Evolutionary conservation across 92 coral and sea anemone species (phyloP).

Genomic region (Blastomussa wellsi): DNA sequence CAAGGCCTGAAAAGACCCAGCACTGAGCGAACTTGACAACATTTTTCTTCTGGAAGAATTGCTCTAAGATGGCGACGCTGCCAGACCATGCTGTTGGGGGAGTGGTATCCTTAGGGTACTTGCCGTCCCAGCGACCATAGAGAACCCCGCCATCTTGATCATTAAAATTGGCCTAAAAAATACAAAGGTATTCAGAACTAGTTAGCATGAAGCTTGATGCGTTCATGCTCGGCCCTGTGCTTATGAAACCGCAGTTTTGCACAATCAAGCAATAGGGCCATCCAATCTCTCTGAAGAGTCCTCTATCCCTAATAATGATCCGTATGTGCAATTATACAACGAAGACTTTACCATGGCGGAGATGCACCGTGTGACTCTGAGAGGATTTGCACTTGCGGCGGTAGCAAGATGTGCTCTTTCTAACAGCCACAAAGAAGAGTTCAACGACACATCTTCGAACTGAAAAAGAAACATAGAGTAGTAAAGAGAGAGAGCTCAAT

Average conservation of each 20-base stretch:
- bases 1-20: slow-evolving; percentile 90
- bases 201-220: too few species aligned
- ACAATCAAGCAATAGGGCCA: too few species aligned
- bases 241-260: too few species aligned
- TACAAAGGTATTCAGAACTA: not conserved
- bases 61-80: slow-evolving; percentile 60
- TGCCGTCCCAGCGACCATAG: slow-evolving; percentile 61
- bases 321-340: not conserved
- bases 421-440: slow-evolving; percentile 44
- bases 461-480: slow-evolving; percentile 1
- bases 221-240: too few species aligned
- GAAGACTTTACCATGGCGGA: slow-evolving; percentile 45
- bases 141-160: slow-evolving; percentile 66
- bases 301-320: not conserved
- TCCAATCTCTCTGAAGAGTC: not conserved
- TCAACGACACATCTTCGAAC: slow-evolving; percentile 65
- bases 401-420: slow-evolving; percentile 41
- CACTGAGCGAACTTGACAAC: slow-evolving; percentile 76
- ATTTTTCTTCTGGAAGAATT: slow-evolving; percentile 51
- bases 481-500: not conserved
- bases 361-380: slow-evolving; percentile 36
- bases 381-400: slow-evolving; percentile 54
- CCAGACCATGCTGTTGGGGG: slow-evolving; percentile 68
- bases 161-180: slow-evolving; percentile 45
- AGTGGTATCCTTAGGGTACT: slow-evolving; percentile 49